These are phyloP conservation scores for Calcarius lapponicus DNA, from an alignment of 2,797 vertebrate genomes.

Conservation along the genomic window DNA sequence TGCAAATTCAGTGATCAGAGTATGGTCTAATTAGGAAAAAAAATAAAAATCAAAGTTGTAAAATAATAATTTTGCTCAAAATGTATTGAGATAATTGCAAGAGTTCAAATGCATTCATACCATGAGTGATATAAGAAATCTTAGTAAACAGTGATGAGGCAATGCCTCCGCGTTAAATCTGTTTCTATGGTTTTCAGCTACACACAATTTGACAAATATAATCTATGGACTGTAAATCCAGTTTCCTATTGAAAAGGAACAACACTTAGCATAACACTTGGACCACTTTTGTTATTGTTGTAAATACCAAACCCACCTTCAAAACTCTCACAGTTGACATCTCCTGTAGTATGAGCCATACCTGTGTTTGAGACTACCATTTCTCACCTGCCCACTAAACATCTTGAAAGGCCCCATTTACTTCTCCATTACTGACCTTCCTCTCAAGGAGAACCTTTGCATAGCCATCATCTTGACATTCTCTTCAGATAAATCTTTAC, in stretches of 20 bases:
- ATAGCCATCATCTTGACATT: not conserved
- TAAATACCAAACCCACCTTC: not conserved
- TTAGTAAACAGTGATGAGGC: not conserved
- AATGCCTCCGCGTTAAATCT: not conserved
- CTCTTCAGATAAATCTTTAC: not conserved
- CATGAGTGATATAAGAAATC: not conserved
- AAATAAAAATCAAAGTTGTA: not conserved
- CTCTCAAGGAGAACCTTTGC: not conserved
- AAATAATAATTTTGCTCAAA: not conserved
- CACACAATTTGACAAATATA: not conserved
- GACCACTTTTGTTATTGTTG: not conserved
- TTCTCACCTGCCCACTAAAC: not conserved
- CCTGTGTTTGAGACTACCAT: not conserved
- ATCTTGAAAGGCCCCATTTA: not conserved
- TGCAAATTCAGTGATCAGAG: not conserved
- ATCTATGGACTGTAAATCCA: not conserved
- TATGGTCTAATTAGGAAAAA: not conserved
- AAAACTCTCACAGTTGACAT: not conserved
- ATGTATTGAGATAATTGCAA: not conserved
- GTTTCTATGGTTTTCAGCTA: not conserved
- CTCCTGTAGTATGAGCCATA: not conserved
- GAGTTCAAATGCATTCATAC: not conserved
- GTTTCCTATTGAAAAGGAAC: not conserved
- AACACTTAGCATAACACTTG: not conserved
- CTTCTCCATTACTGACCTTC: not conserved